phyloP scores from a whole-genome alignment of 1,140 invertebrate genomes.

The Cherax destructor region DNA sequence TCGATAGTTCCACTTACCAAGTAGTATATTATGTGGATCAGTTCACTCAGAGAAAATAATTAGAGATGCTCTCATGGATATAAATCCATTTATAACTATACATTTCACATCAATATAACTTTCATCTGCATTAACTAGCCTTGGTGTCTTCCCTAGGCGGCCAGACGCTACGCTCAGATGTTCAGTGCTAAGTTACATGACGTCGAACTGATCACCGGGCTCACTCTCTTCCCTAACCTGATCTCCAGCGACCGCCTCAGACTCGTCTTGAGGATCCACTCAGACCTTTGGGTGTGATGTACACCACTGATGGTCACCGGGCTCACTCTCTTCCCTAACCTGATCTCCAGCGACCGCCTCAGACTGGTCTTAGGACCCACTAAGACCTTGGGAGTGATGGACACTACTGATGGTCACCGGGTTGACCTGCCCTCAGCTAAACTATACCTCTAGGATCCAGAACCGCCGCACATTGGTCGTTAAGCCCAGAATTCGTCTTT shows the following conservation, averaged over 20 bases:
- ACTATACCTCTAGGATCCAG: neutral
- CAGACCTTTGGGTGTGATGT: slow-evolving; percentile 11
- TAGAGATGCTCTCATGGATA: too few relatives aligned
- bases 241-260: neutral
- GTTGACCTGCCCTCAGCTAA: neutral
- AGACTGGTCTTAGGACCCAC: neutral
- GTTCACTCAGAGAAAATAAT: too few relatives aligned
- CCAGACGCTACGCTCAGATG: neutral
- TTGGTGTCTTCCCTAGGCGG: neutral
- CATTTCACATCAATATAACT: too few relatives aligned
- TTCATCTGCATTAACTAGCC: too few relatives aligned
- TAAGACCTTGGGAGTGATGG: slow-evolving; percentile 14
- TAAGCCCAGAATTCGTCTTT: neutral
- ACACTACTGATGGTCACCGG: neutral
- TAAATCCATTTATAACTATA: too few relatives aligned
- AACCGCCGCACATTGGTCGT: neutral
- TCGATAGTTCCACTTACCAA: too few relatives aligned
- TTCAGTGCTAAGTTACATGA: slow-evolving; percentile 32
- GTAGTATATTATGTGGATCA: too few relatives aligned
- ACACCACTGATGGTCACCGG: neutral
- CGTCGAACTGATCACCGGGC: slow-evolving; percentile 22
- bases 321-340: slow-evolving; percentile 26
- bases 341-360: neutral
- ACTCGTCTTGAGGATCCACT: neutral
- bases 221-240: slow-evolving; percentile 31